phyloP scores from a whole-genome alignment of 2,888 invertebrate genomes.

The Apocheima hispidaria region DNA sequence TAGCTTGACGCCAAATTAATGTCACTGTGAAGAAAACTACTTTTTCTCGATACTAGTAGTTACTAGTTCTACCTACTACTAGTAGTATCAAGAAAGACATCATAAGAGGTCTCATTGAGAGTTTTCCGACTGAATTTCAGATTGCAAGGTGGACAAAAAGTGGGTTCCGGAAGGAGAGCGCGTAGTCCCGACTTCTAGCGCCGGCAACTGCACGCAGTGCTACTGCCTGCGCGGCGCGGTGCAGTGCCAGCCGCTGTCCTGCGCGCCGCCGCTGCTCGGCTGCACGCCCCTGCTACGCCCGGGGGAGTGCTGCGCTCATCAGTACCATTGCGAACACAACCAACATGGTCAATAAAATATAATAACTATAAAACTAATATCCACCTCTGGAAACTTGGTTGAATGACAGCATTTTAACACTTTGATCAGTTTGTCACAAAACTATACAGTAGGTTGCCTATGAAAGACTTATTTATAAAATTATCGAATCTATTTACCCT shows the following conservation, averaged over 20 bases:
- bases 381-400: no score
- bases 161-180: constrained; percentile 90
- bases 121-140: constrained; percentile 64
- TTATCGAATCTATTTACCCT: no score
- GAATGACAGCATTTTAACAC: no score
- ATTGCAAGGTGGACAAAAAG: constrained; percentile 88
- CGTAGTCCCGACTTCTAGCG: constrained; percentile 81
- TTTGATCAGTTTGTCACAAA: no score
- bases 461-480: no score
- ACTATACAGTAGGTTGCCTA: no score
- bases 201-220: constrained; percentile 90
- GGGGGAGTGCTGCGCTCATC: constrained; percentile 94
- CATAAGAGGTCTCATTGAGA: background rate
- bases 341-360: constrained; percentile 40
- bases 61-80: no score
- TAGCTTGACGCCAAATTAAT: no score
- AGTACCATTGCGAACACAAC: constrained; percentile 90
- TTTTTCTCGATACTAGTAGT: no score
- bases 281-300: constrained; percentile 91
- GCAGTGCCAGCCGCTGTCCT: constrained; percentile 91
- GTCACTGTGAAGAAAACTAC: no score
- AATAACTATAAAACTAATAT: background rate
- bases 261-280: constrained; percentile 90
- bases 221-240: constrained; percentile 91
- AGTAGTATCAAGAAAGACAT: no score